Conservation (phyloP, 2,113 vertebrate species). For the Protobothrops flavoviridis region DNA sequence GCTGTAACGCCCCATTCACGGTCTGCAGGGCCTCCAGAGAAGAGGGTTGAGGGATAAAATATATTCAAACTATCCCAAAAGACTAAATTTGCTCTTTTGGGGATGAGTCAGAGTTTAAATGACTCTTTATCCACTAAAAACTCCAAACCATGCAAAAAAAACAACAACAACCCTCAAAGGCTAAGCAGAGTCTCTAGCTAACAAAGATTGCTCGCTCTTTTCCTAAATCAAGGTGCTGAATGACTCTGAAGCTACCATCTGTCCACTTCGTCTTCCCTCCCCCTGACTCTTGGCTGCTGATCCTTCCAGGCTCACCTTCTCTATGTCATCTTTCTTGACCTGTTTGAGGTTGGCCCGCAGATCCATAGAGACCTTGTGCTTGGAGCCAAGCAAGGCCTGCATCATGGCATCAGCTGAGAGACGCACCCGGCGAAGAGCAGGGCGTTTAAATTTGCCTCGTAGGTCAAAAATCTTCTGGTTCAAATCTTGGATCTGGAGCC, state of each 20-base stretch:
- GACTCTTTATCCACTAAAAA: background rate
- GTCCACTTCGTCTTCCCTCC: background rate
- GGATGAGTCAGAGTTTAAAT: background rate
- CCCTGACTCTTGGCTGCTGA: background rate
- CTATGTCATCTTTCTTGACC: conserved; percentile 72
- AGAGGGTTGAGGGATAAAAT: background rate
- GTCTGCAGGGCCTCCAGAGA: background rate
- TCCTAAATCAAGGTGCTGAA: background rate
- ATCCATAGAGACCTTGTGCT: conserved; percentile 71
- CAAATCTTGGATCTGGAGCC: conserved; percentile 66
- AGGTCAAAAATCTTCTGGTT: conserved; percentile 72
- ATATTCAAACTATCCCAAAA: background rate
- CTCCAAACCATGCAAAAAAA: background rate
- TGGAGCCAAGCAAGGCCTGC: conserved; percentile 68
- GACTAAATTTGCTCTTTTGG: background rate
- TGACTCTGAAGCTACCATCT: background rate
- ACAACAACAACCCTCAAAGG: too few species aligned
- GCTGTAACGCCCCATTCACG: background rate
- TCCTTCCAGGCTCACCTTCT: conserved; percentile 64
- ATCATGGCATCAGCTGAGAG: conserved; percentile 74
- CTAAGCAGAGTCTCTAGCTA: background rate
- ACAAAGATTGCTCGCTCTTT: background rate
- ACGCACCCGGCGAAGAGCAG: conserved; percentile 66
- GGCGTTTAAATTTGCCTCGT: conserved; percentile 73
- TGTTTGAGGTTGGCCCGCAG: conserved; percentile 72